Conservation (phyloP, 30 jellyfish, hydroid and myxozoan species). For the Phacellophora camtschatica region DNA sequence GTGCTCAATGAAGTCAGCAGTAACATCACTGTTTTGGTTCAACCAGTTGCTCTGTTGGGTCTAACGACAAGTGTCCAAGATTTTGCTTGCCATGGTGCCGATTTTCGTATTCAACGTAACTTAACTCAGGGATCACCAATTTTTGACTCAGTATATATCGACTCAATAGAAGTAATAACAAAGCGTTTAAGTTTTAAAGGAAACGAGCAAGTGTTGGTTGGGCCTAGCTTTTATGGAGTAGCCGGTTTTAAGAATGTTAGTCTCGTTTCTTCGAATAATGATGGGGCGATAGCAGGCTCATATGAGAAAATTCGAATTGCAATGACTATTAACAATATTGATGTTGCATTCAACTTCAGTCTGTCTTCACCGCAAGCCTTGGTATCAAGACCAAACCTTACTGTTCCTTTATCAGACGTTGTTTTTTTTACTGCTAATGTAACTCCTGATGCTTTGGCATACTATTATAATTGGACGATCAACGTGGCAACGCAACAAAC, state of each 20-base stretch:
- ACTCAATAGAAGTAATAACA: neutral
- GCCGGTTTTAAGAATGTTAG: constrained; percentile 14
- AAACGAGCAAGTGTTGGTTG: neutral
- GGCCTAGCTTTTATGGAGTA: neutral
- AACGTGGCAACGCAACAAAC: neutral
- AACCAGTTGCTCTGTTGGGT: constrained; percentile 2
- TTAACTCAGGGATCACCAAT: constrained; percentile 27
- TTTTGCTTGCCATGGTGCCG: constrained; percentile 14
- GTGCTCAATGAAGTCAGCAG: neutral
- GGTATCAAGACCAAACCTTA: neutral
- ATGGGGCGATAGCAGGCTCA: neutral
- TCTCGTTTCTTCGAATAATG: neutral
- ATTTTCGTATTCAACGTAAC: neutral
- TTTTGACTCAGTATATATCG: neutral
- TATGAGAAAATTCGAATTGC: neutral
- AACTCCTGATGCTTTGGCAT: constrained; percentile 21
- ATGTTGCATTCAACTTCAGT: constrained; percentile 4
- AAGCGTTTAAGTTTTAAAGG: neutral
- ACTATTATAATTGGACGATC: constrained; percentile 13
- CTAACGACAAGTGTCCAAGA: neutral
- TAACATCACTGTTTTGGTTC: constrained; percentile 12
- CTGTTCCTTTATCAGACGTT: neutral
- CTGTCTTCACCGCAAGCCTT: constrained; percentile 47
- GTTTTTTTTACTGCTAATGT: constrained; percentile 22
- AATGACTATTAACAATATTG: neutral